These are phyloP conservation scores for Camponotus floridanus DNA, from an alignment of 1,140 invertebrate genomes.

Conservation along the genomic window DNA sequence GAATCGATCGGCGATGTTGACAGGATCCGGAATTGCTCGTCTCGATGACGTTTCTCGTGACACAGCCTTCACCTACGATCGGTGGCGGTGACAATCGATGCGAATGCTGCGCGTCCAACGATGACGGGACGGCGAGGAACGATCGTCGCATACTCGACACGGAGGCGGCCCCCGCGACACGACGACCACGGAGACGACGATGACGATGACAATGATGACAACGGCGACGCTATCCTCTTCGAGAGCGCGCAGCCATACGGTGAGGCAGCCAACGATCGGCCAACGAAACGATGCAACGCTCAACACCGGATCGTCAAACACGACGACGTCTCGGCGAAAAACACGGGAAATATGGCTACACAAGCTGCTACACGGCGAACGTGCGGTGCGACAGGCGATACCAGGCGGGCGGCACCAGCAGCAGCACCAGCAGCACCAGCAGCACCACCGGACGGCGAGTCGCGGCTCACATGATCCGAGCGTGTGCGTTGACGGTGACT, in stretches of 20 bases:
- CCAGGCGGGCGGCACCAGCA: conserved; percentile 59
- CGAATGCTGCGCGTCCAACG: background rate
- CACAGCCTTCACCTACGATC: conserved; percentile 20
- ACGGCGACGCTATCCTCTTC: conserved; percentile 34
- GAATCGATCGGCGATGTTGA: conserved; percentile 19
- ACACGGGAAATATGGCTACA: conserved; percentile 82
- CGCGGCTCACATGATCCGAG: conserved; percentile 73
- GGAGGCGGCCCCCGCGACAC: background rate
- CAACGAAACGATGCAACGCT: conserved; percentile 34
- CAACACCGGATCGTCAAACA: conserved; percentile 46
- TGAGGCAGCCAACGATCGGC: background rate
- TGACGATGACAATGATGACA: background rate
- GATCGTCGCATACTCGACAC: conserved; percentile 7
- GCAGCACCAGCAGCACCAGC: conserved; percentile 11
- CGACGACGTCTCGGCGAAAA: conserved; percentile 71
- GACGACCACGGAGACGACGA: background rate
- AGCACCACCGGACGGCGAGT: conserved; percentile 50
- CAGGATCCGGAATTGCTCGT: conserved; percentile 19
- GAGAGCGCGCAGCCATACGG: conserved; percentile 60
- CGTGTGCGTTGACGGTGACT: conserved; percentile 37
- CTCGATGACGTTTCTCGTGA: conserved; percentile 50
- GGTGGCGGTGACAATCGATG: background rate
- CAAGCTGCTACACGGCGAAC: conserved; percentile 58
- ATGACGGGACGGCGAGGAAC: background rate
- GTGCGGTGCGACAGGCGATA: conserved; percentile 65